These are phyloP conservation scores for Galeruca laticollis DNA, from an alignment of 2,888 invertebrate species.

Conservation along the genomic window DNA sequence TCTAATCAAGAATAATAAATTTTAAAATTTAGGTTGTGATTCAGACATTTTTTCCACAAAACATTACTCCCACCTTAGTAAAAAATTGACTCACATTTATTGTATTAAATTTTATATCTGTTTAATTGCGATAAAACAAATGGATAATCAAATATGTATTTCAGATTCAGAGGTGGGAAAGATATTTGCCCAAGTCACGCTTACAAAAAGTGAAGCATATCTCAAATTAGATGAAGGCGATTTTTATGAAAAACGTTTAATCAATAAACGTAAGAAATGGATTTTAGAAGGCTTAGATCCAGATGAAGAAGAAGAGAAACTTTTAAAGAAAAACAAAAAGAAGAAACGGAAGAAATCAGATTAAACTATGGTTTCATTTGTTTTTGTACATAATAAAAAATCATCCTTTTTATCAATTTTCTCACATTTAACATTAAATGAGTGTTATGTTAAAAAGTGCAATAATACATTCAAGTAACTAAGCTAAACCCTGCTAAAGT, in stretches of 20 bases:
- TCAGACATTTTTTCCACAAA: too few species aligned
- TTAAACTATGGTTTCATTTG: not conserved
- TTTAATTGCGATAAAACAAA: too few species aligned
- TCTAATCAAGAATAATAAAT: too few species aligned
- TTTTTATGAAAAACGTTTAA: slow-evolving; percentile 88
- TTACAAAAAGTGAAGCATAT: slow-evolving; percentile 92
- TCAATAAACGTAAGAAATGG: slow-evolving; percentile 89
- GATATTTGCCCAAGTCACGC: slow-evolving; percentile 93
- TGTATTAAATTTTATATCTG: too few species aligned
- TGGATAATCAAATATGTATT: slow-evolving; percentile 41
- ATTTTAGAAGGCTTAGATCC: slow-evolving; percentile 88
- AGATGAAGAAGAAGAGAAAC: slow-evolving; percentile 77
- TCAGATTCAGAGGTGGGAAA: slow-evolving; percentile 89
- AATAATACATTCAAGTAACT: too few species aligned
- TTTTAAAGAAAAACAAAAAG: slow-evolving; percentile 63
- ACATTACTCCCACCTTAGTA: too few species aligned
- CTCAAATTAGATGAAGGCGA: slow-evolving; percentile 91
- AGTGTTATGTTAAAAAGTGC: too few species aligned
- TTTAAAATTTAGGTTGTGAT: too few species aligned
- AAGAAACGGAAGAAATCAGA: slow-evolving; percentile 39
- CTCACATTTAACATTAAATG: not conserved
- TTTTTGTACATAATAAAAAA: too few species aligned
- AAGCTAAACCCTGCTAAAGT: too few species aligned
- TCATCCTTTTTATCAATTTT: not conserved
- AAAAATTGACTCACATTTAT: too few species aligned